These are phyloP conservation scores for Sula dactylatra DNA, from an alignment of 2,113 vertebrate genomes.

Conservation along the genomic window DNA sequence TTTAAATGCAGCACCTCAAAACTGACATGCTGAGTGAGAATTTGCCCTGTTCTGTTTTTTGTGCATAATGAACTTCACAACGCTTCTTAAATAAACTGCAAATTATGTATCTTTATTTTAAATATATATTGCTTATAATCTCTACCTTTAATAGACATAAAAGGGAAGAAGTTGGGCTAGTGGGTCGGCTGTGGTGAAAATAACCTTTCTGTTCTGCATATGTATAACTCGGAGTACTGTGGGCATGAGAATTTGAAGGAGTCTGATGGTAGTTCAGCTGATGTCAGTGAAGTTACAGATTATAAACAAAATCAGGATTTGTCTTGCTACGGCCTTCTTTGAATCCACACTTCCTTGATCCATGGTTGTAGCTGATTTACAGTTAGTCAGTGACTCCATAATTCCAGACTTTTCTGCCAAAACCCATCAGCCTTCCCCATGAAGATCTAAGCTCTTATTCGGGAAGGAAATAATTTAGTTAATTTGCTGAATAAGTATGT, in stretches of 20 bases:
- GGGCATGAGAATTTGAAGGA: neutral
- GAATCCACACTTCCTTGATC: neutral
- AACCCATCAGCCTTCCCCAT: constrained; percentile 15
- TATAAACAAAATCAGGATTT: neutral
- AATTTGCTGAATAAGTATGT: constrained; percentile 63
- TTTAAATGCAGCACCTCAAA: neutral
- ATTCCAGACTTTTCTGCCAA: constrained; percentile 54
- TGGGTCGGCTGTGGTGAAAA: neutral
- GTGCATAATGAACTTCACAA: neutral
- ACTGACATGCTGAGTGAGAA: neutral
- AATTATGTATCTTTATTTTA: neutral
- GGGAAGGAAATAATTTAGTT: constrained; percentile 63
- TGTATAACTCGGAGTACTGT: neutral
- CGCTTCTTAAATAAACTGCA: neutral
- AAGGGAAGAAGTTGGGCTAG: neutral
- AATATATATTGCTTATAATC: neutral
- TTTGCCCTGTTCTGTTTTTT: neutral
- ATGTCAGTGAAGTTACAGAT: neutral
- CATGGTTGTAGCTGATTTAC: constrained; percentile 2
- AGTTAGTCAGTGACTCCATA: constrained; percentile 32
- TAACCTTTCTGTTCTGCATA: neutral
- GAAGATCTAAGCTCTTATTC: constrained; percentile 49
- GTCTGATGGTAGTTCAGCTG: neutral
- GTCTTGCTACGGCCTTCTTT: neutral
- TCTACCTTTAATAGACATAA: neutral